Conservation (phyloP, 2,888 invertebrate species). For the Nudaria mundana region DNA sequence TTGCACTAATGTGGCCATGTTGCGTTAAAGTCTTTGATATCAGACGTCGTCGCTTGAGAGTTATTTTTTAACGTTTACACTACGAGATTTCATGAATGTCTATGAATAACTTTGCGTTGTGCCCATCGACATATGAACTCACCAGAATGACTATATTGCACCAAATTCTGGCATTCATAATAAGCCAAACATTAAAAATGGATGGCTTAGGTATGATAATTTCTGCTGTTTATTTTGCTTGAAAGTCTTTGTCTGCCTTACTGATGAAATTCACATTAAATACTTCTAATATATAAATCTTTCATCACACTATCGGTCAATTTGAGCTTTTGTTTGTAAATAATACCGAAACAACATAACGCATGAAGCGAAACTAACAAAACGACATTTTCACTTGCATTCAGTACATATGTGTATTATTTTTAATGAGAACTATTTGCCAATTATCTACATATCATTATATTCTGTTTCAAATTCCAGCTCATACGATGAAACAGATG, state of each 20-base stretch:
- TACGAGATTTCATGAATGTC: conserved; percentile 26
- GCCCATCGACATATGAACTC: conserved; percentile 56
- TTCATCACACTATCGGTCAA: conserved; percentile 34
- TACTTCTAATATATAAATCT: conserved; percentile 53
- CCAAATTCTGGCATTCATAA: conserved; percentile 19
- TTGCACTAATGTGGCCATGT: conserved; percentile 11
- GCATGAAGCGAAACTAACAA: conserved; percentile 76
- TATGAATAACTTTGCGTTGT: conserved; percentile 52
- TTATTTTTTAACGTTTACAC: conserved; percentile 52
- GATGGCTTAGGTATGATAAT: conserved; percentile 32
- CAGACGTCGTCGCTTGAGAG: conserved; percentile 22
- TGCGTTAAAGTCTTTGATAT: conserved; percentile 1
- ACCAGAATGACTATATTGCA: conserved; percentile 51
- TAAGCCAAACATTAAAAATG: conserved; percentile 19
- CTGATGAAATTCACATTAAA: conserved; percentile 62
- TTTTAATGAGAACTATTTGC: conserved; percentile 11
- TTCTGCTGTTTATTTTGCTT: conserved; percentile 57
- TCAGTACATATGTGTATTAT: conserved; percentile 73
- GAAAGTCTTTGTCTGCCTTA: conserved; percentile 73
- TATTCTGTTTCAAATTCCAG: conserved; percentile 57
- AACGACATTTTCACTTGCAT: conserved; percentile 62
- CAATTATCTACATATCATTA: background rate
- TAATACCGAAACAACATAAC: conserved; percentile 51
- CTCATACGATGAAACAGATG: conserved; percentile 86
- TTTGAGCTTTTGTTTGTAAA: conserved; percentile 70